Conservation (phyloP, 2,888 invertebrate species). For the Volucella bombylans region DNA sequence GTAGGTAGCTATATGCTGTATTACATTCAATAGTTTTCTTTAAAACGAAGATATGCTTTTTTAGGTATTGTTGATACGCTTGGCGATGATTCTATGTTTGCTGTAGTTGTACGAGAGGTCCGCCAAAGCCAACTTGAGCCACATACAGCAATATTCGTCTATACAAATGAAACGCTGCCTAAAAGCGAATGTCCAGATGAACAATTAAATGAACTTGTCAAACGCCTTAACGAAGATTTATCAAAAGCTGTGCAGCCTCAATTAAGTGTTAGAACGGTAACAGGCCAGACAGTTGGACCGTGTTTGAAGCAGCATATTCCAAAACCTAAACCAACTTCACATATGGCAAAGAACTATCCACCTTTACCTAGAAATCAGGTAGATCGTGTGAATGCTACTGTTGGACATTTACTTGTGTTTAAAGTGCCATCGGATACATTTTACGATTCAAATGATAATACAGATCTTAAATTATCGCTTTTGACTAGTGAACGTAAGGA, state of each 20-base stretch:
- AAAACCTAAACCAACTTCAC: constrained; percentile 84
- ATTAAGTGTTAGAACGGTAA: constrained; percentile 86
- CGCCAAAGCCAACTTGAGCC: constrained; percentile 80
- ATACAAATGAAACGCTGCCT: constrained; percentile 92
- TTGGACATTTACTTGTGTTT: constrained; percentile 91
- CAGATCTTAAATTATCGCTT: constrained; percentile 88
- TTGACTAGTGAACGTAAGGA: constrained; percentile 88
- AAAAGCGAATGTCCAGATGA: constrained; percentile 89
- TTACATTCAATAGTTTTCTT: neutral
- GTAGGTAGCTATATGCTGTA: constrained; percentile 73
- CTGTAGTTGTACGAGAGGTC: constrained; percentile 81
- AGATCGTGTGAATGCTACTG: constrained; percentile 91
- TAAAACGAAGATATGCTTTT: constrained; percentile 2
- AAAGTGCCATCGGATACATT: constrained; percentile 94
- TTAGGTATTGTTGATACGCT: constrained; percentile 82
- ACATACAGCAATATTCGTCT: constrained; percentile 86
- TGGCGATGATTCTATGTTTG: constrained; percentile 80
- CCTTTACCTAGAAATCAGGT: constrained; percentile 93
- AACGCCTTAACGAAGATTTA: constrained; percentile 84
- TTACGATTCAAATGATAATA: constrained; percentile 93
- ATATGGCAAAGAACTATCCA: constrained; percentile 86
- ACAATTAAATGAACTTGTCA: constrained; percentile 86
- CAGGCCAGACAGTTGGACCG: constrained; percentile 87
- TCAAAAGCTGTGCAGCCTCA: constrained; percentile 86
- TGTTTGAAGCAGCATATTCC: constrained; percentile 85